Conservation (phyloP, 1,140 invertebrate genomes). For the Proales similis region DNA sequence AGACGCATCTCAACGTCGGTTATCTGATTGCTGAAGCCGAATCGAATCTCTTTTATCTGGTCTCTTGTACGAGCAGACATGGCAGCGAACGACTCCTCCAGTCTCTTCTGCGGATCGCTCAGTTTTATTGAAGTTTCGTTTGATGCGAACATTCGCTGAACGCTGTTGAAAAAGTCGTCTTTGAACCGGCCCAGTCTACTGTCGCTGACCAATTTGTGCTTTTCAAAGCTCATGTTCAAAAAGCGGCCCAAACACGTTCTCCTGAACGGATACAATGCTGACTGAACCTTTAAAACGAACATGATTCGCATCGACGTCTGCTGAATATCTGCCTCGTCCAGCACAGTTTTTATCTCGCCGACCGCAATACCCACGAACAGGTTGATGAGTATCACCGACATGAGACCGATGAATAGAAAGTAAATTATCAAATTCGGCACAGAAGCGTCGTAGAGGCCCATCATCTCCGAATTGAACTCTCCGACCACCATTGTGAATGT, state of each 20-base stretch:
- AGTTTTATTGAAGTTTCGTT: constrained; percentile 35
- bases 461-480: constrained; percentile 5
- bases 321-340: constrained; percentile 34
- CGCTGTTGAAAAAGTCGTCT: no score
- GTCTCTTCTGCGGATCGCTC: constrained; percentile 20
- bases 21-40: constrained; percentile 35
- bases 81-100: constrained; percentile 26
- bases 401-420: constrained; percentile 30
- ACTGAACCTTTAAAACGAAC: constrained; percentile 36
- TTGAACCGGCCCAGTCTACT: no score
- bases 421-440: constrained; percentile 31
- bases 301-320: constrained; percentile 35
- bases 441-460: constrained; percentile 18
- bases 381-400: constrained; percentile 23
- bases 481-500: constrained; percentile 35
- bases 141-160: constrained; percentile 17
- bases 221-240: constrained; percentile 28
- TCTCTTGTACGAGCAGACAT: constrained; percentile 8
- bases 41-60: constrained; percentile 24
- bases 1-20: constrained; percentile 9
- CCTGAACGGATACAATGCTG: constrained; percentile 27
- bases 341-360: constrained; percentile 35
- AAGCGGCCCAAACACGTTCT: constrained; percentile 1
- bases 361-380: constrained; percentile 37
- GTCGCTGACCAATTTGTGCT: constrained; percentile 9